Conservation (phyloP, 2,888 invertebrate genomes). For the Dexiosoma caninum region DNA sequence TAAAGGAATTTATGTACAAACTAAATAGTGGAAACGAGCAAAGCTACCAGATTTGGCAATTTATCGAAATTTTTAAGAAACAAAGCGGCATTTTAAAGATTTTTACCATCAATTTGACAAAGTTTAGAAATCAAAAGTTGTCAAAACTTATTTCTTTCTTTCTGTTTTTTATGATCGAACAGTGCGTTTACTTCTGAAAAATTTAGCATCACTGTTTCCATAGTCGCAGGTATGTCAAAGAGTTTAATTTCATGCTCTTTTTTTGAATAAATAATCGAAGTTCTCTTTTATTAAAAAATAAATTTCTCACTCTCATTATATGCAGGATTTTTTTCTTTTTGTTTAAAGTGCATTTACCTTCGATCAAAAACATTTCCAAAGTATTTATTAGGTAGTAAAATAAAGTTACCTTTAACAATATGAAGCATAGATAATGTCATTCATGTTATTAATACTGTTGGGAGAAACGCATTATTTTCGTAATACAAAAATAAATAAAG, state of each 20-base stretch:
- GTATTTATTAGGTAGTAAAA: constrained; percentile 28
- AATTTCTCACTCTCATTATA: background rate
- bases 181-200: too few relatives aligned
- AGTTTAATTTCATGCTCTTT: background rate
- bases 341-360: constrained; percentile 61
- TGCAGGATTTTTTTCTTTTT: constrained; percentile 1
- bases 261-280: background rate
- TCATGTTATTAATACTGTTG: constrained; percentile 13
- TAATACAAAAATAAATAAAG: background rate
- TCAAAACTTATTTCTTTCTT: too few relatives aligned
- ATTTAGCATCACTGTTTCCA: too few relatives aligned
- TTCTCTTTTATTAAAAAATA: background rate
- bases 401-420: constrained; percentile 19
- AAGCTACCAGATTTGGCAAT: too few relatives aligned
- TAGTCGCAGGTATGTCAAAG: background rate
- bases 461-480: constrained; percentile 40
- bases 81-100: too few relatives aligned
- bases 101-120: too few relatives aligned
- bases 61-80: too few relatives aligned
- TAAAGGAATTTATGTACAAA: too few relatives aligned
- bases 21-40: too few relatives aligned
- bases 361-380: constrained; percentile 9
- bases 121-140: too few relatives aligned
- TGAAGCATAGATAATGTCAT: constrained; percentile 5
- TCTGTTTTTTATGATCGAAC: too few relatives aligned